phyloP scores from a whole-genome alignment of 1,140 invertebrate species.

The Solenopsis invicta region DNA sequence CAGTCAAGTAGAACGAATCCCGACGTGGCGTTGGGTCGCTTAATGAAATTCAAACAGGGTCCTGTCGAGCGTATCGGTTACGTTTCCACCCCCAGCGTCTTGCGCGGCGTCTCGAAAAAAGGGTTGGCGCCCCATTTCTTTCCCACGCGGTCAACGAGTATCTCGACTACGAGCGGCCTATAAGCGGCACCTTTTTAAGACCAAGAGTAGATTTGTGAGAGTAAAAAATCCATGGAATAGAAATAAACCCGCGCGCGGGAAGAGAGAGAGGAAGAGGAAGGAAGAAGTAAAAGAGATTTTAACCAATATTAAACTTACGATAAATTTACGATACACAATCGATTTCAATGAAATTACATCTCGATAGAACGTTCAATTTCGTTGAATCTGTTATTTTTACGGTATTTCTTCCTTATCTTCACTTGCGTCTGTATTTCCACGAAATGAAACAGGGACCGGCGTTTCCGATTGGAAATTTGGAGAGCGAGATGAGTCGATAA shows the following conservation, averaged over 20 bases:
- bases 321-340: not conserved
- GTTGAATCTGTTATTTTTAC: not conserved
- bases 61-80: conserved; percentile 69
- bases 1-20: conserved; percentile 61
- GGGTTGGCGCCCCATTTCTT: conserved; percentile 72
- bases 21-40: conserved; percentile 50
- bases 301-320: not conserved
- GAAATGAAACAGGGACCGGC: not conserved
- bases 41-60: conserved; percentile 75
- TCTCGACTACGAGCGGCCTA: not conserved
- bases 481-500: conserved; percentile 26
- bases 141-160: conserved; percentile 63
- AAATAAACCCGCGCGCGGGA: not conserved
- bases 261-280: too few species aligned
- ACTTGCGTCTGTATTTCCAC: not conserved
- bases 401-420: not conserved
- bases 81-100: conserved; percentile 72
- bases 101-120: conserved; percentile 64
- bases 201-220: not conserved
- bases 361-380: not conserved
- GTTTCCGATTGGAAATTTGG: conserved; percentile 7
- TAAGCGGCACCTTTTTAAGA: not conserved
- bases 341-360: not conserved
- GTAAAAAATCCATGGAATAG: not conserved
- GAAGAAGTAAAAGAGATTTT: not conserved